Evolutionary conservation across 2,113 vertebrate genomes (phyloP), one percentile per base, ranked within the genome.

Genomic region (Centropus bengalensis): DNA sequence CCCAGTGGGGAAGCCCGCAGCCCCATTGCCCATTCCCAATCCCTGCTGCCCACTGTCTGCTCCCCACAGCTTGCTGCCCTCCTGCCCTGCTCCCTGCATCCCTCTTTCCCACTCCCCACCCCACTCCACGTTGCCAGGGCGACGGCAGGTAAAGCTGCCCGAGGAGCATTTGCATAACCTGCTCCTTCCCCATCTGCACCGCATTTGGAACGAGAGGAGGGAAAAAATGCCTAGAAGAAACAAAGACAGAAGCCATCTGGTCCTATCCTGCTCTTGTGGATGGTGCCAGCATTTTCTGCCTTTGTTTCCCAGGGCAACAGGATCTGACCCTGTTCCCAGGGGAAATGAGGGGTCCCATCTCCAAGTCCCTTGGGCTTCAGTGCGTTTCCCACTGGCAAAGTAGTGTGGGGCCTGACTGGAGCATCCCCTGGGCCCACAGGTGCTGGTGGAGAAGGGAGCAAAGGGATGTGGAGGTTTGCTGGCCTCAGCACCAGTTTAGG

Each of bases 341-440:
- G 54, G 49, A 71, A 67, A 71, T 0, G 1, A 78, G 38, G 33
- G 28, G 17, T 88, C 52, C 36, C 1, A 0, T 32, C 64, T 66
- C 30, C 21, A 22, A 66, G 44, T 69, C 55, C 30, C 69, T 14
- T 13, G 0, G 11, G 60, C 33, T 69, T 45, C 33, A 22, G 10
- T 4, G 19, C 24, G 45, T 44, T 89, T 84, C 54, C 58, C 28
- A 2, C 10, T 1, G 24, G 26, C 27, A 27, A 66, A 1, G 1
- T 13, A 14, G 26, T 0, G 1, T 2, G 1, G 45, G 45, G 17
- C 8, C 14, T 5, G 13, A 13, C 13, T 0, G 2, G n/a, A 38
- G 63, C 45, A 32, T 26, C 54, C 36, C 71, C 54, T 10, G 44
- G 3, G 28, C 24, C 44, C 33, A 6, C 3, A 7, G 5, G 6